Evolutionary conservation across 2,888 invertebrate species (phyloP).

Genomic region (Macrophya alboannulata): DNA sequence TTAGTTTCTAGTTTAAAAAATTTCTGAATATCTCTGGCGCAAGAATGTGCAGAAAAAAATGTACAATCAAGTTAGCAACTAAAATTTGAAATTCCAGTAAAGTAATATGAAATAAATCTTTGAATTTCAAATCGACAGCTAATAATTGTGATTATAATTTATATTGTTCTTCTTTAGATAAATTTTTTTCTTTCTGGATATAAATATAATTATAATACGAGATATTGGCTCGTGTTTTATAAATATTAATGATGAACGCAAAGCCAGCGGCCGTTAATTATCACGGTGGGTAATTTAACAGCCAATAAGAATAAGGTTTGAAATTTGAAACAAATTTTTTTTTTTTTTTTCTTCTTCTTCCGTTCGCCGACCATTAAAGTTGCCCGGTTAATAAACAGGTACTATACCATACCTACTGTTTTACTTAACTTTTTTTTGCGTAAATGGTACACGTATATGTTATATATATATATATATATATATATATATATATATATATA

Average conservation of each 20-base stretch:
- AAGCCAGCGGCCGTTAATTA: too few species aligned
- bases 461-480: not conserved
- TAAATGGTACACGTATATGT: not conserved
- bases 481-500: not conserved
- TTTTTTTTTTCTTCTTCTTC: too few species aligned
- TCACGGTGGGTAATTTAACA: too few species aligned
- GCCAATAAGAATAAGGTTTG: too few species aligned
- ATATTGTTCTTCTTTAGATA: not conserved
- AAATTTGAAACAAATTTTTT: too few species aligned
- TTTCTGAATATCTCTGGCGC: not conserved
- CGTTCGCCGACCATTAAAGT: too few species aligned
- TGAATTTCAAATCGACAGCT: too few species aligned
- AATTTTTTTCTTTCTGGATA: not conserved
- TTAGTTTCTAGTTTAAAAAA: not conserved
- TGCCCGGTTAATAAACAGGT: not conserved
- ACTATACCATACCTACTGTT: not conserved
- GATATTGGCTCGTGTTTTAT: too few species aligned
- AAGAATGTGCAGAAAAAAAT: not conserved
- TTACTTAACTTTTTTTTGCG: not conserved
- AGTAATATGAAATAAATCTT: not conserved
- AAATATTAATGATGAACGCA: too few species aligned
- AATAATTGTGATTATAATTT: too few species aligned
- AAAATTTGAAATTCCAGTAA: not conserved
- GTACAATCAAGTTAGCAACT: not conserved
- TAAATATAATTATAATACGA: too few species aligned